Percentiles rank a stretch among this genome's conserved stretches.
Evolutionary conservation across 2,113 vertebrate genomes (phyloP).

Genomic region (Pachycephala philippinensis): DNA sequence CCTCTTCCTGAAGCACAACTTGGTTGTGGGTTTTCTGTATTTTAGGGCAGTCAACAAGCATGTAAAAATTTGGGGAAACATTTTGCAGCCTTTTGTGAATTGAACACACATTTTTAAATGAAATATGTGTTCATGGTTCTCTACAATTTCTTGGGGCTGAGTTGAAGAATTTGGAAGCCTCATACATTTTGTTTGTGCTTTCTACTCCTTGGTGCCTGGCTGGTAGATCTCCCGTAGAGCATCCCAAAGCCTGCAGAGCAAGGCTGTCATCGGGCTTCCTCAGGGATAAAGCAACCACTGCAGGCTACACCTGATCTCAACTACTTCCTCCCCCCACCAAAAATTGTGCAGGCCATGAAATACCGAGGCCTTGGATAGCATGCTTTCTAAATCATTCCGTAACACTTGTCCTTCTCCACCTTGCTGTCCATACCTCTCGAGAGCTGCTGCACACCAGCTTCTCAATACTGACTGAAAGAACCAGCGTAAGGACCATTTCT

Average conservation of each 20-base stretch:
- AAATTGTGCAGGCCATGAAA: background rate
- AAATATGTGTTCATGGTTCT: background rate
- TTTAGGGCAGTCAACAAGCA: background rate
- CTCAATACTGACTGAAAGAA: background rate
- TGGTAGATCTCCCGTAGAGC: background rate
- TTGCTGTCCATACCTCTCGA: fast-evolving
- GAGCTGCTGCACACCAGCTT: background rate
- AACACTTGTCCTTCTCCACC: background rate
- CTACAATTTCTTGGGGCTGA: background rate
- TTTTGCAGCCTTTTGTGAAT: background rate
- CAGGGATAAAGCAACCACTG: background rate
- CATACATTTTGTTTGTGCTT: background rate
- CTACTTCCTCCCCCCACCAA: background rate
- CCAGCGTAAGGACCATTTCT: background rate
- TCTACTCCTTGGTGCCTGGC: background rate
- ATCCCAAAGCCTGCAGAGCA: background rate
- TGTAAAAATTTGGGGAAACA: background rate
- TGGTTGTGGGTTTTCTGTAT: background rate
- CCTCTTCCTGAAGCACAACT: background rate
- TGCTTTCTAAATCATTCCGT: background rate
- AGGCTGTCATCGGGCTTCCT: background rate
- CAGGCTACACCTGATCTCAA: background rate
- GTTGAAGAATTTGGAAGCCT: background rate
- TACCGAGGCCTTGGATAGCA: background rate
- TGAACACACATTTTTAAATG: background rate